These are phyloP conservation scores for Pica pica DNA, from an alignment of 2,113 vertebrate genomes.

Conservation along the genomic window DNA sequence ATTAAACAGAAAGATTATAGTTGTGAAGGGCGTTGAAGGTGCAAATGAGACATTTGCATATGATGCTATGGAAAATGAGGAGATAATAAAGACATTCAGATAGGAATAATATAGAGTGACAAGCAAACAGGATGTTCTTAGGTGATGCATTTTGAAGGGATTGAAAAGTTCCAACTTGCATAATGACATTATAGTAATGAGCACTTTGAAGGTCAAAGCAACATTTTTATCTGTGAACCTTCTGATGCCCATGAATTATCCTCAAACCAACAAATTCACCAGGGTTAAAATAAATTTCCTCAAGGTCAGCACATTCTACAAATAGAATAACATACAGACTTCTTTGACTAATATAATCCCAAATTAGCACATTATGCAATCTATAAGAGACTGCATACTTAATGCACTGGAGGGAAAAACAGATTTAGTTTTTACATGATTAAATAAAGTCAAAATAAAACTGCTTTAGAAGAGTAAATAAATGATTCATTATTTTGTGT, in stretches of 20 bases:
- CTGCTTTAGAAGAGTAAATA: background rate
- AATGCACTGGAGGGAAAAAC: background rate
- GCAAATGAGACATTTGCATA: constrained; percentile 1
- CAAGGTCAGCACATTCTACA: constrained; percentile 14
- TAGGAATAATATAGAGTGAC: constrained; percentile 31
- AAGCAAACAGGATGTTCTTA: constrained; percentile 41
- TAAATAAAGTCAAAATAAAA: constrained; percentile 20
- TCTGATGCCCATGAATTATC: constrained; percentile 7
- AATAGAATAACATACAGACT: background rate
- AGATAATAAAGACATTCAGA: constrained; percentile 44
- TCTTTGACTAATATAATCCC: background rate
- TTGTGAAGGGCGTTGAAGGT: constrained; percentile 15
- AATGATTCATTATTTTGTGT: background rate
- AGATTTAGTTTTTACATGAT: background rate
- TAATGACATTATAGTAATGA: constrained; percentile 22
- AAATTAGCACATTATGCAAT: constrained; percentile 9
- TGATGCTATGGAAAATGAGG: constrained; percentile 10
- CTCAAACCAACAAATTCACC: background rate
- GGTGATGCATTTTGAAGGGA: constrained; percentile 30
- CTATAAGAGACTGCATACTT: background rate
- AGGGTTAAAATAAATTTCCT: constrained; percentile 41
- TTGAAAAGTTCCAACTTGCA: constrained; percentile 23
- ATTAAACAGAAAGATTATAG: background rate
- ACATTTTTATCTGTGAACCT: constrained; percentile 23
- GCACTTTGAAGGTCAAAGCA: constrained; percentile 39